Evolutionary conservation across 2,888 invertebrate species (phyloP), one percentile per base, ranked within the genome.

Genomic region (Melangyna quadrimaculata): DNA sequence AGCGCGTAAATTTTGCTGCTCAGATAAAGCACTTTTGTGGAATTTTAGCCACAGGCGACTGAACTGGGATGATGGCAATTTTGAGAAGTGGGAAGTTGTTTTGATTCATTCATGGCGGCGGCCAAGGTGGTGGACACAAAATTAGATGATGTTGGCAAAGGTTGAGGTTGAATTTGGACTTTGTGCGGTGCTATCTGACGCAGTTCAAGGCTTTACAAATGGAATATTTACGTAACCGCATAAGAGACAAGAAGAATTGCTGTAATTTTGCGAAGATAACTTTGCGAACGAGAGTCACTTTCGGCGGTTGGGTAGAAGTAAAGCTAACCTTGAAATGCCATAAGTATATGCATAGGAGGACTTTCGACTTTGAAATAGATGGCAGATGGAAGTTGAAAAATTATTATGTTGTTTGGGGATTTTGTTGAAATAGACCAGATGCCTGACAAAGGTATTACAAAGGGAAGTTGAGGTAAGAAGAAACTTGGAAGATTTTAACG

Each of bases 91-190:
- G 17, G 29, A 48, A 37, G 24, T 51, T 51, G 27, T 61, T 72
- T 35, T 72, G 72, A 72, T 51, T 61, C 37, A 51, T 37, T 51
- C 35, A n/a, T n/a, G n/a, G n/a, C n/a, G n/a, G n/a, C n/a, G n/a
- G n/a, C n/a, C n/a, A n/a, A n/a, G n/a, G n/a, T 61, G 61, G 48
- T 17, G 51, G 61, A 61, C 24, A 51, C 24, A 73, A 61, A 63
- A 29, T 59, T n/a, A n/a, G n/a, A n/a, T n/a, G n/a, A n/a, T 63
- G 51, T 73, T 63, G 51, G 17, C 40, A n/a, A 19, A 9, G 37
- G 37, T 65, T 67, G 51, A n/a, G 67, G 67, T 67, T 67, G 24
- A 35, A 67, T 67, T 22, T 48, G 51, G 29, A 65, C 45, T 59
- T 37, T 32, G 19, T 65, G 45, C 29, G 45, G 65, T 65, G 9